These are phyloP conservation scores for Leptodactylus fallax DNA, from an alignment of 2,797 vertebrate species.

Conservation along the genomic window DNA sequence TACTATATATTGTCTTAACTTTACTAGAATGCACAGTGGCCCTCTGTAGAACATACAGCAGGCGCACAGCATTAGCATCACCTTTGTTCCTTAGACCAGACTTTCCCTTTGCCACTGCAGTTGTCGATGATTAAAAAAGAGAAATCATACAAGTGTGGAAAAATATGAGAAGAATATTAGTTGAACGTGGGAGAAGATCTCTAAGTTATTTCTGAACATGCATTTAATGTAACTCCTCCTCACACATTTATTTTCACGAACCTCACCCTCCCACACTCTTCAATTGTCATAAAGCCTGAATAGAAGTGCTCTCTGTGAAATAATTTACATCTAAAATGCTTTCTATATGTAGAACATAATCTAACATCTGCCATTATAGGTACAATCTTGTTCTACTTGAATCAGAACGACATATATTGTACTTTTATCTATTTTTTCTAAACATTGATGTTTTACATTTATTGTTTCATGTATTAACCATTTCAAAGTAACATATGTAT, in stretches of 20 bases:
- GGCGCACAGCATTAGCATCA: background rate
- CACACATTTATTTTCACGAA: slow-evolving; percentile 52
- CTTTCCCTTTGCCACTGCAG: slow-evolving; percentile 12
- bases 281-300: slow-evolving; percentile 58
- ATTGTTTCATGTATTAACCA: background rate
- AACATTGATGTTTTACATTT: slow-evolving; percentile 10
- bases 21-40: no score
- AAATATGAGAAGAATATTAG: slow-evolving; percentile 50
- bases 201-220: slow-evolving; percentile 56
- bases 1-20: no score
- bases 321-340: slow-evolving; percentile 55
- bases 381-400: slow-evolving; percentile 32
- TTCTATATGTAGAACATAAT: slow-evolving; percentile 47
- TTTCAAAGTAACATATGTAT: background rate
- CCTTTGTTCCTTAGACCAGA: background rate
- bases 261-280: slow-evolving; percentile 59
- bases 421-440: background rate
- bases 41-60: no score
- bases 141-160: background rate
- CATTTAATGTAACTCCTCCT: slow-evolving; percentile 59
- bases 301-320: slow-evolving; percentile 42
- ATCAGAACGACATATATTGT: background rate
- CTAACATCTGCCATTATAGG: slow-evolving; percentile 55
- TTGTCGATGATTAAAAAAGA: background rate
- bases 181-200: slow-evolving; percentile 57